phyloP scores from a whole-genome alignment of 1,140 invertebrate species.

The Thaumatotibia leucotreta region DNA sequence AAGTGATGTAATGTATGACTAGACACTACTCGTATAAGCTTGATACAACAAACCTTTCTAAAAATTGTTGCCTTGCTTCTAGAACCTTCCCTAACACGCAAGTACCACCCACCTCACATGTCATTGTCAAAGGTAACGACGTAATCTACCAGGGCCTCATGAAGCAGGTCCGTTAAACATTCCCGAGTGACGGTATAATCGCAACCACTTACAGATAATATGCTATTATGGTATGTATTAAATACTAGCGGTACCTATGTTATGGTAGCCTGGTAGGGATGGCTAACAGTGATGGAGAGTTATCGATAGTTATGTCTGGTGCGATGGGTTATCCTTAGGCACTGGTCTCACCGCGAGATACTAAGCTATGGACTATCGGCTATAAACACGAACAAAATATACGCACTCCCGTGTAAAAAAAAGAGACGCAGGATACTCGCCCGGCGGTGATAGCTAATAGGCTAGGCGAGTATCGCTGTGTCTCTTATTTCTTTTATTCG shows the following conservation, averaged over 20 bases:
- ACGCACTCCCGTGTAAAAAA: too few relatives aligned
- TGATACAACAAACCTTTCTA: too few relatives aligned
- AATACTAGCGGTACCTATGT: slow-evolving; percentile 65
- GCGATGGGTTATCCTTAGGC: not conserved
- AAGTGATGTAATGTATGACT: too few relatives aligned
- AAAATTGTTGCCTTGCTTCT: too few relatives aligned
- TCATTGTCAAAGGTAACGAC: slow-evolving; percentile 50
- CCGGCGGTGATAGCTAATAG: too few relatives aligned
- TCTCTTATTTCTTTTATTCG: too few relatives aligned
- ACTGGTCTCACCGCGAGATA: too few relatives aligned
- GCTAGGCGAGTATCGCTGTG: too few relatives aligned
- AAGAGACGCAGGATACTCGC: too few relatives aligned
- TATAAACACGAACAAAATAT: too few relatives aligned
- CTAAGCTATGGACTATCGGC: too few relatives aligned
- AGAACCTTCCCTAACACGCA: not conserved
- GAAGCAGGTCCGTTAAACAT: slow-evolving; percentile 11
- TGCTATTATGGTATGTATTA: slow-evolving; percentile 33
- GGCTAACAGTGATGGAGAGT: slow-evolving; percentile 48
- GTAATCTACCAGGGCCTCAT: slow-evolving; percentile 25
- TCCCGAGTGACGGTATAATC: slow-evolving; percentile 32
- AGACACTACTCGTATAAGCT: too few relatives aligned
- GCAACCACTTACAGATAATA: slow-evolving; percentile 45
- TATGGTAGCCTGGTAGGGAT: slow-evolving; percentile 45
- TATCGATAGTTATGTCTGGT: slow-evolving; percentile 25
- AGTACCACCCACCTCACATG: not conserved